Conservation (phyloP, 92 coral and sea anemone genomes). For the Ricordea florida region DNA sequence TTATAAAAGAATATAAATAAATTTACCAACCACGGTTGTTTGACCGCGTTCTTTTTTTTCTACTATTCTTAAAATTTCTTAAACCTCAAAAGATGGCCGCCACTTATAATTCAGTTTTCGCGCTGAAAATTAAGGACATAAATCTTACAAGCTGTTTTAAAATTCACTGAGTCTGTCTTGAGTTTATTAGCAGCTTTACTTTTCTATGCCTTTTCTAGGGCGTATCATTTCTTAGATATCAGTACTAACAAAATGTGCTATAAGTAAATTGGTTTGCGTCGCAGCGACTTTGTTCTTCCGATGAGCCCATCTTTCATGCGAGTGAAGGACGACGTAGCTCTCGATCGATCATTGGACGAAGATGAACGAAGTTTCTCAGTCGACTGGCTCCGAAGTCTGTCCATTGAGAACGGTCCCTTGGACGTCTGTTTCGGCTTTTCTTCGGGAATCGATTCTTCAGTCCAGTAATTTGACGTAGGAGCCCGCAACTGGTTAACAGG, state of each 20-base stretch:
- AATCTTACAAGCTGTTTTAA: too few species aligned
- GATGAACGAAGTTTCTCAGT: slow-evolving; percentile 39
- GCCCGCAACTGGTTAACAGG: slow-evolving; percentile 13
- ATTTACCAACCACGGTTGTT: too few species aligned
- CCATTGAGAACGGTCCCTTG: slow-evolving; percentile 36
- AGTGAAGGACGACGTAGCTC: slow-evolving; percentile 25
- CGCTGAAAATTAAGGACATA: too few species aligned
- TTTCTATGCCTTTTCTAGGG: too few species aligned
- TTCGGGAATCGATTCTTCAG: slow-evolving; percentile 12
- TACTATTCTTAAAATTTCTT: too few species aligned
- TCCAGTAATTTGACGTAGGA: slow-evolving; percentile 5
- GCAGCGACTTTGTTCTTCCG: slow-evolving; percentile 27
- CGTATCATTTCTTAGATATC: neutral
- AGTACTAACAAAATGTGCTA: neutral
- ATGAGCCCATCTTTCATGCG: slow-evolving; percentile 50
- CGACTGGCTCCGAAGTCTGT: slow-evolving; percentile 39
- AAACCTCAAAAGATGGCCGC: too few species aligned
- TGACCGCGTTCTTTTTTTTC: too few species aligned
- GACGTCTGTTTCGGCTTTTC: slow-evolving; percentile 37
- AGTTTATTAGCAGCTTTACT: too few species aligned
- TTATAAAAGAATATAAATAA: too few species aligned
- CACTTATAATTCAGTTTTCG: too few species aligned
- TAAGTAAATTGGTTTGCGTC: slow-evolving; percentile 30
- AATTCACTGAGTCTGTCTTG: too few species aligned
- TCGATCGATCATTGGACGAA: slow-evolving; percentile 17